These are phyloP conservation scores for Bagarius yarrelli DNA, from an alignment of 2,113 vertebrate genomes.

Conservation along the genomic window DNA sequence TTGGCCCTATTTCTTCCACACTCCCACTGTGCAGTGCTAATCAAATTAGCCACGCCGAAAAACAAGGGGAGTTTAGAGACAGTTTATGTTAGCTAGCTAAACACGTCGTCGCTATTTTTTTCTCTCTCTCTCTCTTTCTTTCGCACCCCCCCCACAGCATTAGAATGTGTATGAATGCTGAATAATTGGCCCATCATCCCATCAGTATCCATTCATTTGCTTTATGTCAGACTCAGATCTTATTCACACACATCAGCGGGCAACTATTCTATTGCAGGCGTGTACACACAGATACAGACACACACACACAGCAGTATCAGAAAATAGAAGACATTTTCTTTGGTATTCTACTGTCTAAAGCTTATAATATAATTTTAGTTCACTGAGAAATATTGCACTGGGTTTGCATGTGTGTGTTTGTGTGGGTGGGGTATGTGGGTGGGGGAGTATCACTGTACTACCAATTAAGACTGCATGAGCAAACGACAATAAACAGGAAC, in stretches of 20 bases:
- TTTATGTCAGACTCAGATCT: constrained; percentile 44
- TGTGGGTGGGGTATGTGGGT: constrained; percentile 3
- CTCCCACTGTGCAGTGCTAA: constrained; percentile 73
- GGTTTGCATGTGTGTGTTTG: constrained; percentile 13
- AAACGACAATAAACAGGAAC: constrained; percentile 16
- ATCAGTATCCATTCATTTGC: constrained; percentile 46
- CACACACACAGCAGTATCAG: constrained; percentile 18
- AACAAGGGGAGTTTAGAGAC: constrained; percentile 65
- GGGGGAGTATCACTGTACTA: constrained; percentile 11
- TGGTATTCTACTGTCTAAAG: constrained; percentile 9
- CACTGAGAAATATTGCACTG: constrained; percentile 29
- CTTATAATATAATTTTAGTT: constrained; percentile 43
- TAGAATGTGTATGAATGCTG: constrained; percentile 33
- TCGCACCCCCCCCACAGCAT: not conserved
- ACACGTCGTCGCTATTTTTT: not conserved
- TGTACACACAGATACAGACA: not conserved
- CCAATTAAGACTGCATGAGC: constrained; percentile 30
- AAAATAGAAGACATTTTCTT: constrained; percentile 12
- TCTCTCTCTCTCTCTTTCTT: not conserved
- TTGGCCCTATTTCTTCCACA: constrained; percentile 45
- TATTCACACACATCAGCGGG: constrained; percentile 41
- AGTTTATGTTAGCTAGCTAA: constrained; percentile 39
- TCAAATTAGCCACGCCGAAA: constrained; percentile 79
- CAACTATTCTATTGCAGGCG: constrained; percentile 6
- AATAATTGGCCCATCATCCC: constrained; percentile 47